Percentiles rank a stretch among this genome's conserved stretches.
Conservation (phyloP, 2,797 vertebrate genomes). For the Pseudochirops cupreus region DNA sequence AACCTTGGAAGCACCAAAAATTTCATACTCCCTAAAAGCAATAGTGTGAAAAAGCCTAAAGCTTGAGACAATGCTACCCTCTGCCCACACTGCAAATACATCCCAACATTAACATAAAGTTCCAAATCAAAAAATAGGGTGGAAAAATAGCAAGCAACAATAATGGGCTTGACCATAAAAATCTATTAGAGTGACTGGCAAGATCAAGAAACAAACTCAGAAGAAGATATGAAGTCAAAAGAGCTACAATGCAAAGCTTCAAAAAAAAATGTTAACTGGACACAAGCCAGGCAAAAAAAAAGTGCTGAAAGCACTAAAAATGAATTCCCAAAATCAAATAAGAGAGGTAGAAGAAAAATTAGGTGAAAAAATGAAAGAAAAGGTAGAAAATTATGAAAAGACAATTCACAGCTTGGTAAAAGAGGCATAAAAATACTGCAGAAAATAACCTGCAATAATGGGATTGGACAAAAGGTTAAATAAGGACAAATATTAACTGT, state of each 20-base stretch:
- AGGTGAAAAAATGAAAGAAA: background rate
- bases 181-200: background rate
- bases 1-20: background rate
- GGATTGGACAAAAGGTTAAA: background rate
- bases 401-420: background rate
- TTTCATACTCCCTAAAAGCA: background rate
- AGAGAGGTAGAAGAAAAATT: too few species aligned
- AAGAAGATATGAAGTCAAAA: background rate
- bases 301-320: background rate
- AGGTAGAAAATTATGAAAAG: background rate
- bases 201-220: background rate
- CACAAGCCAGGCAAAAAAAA: background rate
- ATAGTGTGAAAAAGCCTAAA: background rate
- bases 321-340: too few species aligned
- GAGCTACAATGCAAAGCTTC: background rate
- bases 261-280: background rate
- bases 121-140: background rate
- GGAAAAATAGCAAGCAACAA: background rate
- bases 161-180: background rate
- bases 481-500: background rate
- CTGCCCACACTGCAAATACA: background rate
- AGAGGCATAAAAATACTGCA: background rate
- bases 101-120: background rate
- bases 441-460: background rate
- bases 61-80: background rate